Conservation (phyloP, 2,113 vertebrate genomes). For the Pseudolaguvia tuberculata region DNA sequence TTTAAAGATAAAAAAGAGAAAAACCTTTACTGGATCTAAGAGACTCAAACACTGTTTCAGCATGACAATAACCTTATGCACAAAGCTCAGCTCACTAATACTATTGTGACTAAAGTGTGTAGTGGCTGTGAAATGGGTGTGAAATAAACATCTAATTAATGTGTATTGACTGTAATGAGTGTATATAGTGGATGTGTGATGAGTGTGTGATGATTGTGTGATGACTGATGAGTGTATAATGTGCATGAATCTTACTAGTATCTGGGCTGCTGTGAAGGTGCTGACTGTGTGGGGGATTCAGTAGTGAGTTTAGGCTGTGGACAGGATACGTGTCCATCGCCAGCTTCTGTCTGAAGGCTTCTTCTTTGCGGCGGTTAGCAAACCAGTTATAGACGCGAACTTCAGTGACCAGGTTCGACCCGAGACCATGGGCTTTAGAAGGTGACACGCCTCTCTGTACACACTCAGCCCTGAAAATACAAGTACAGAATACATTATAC, state of each 20-base stretch:
- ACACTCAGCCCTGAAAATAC: slow-evolving; percentile 83
- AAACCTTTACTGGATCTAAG: background rate
- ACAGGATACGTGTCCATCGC: slow-evolving; percentile 89
- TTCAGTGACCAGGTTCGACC: slow-evolving; percentile 96
- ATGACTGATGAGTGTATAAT: too few species aligned
- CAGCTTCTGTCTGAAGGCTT: slow-evolving; percentile 95
- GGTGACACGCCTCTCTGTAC: slow-evolving; percentile 95
- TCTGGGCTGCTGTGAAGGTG: slow-evolving; percentile 84
- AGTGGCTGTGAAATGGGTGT: too few species aligned
- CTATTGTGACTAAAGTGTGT: too few species aligned
- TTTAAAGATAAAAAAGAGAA: background rate
- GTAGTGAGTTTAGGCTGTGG: slow-evolving; percentile 79
- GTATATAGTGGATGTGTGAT: too few species aligned
- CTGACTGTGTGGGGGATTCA: slow-evolving; percentile 81
- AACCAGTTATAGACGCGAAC: slow-evolving; percentile 99
- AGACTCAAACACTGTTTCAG: too few species aligned
- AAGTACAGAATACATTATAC: too few species aligned
- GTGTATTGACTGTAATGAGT: too few species aligned
- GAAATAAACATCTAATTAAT: too few species aligned
- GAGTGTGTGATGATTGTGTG: too few species aligned
- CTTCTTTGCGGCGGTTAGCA: slow-evolving; percentile 95
- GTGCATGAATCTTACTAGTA: slow-evolving; percentile 76
- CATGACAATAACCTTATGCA: too few species aligned
- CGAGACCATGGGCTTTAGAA: slow-evolving; percentile 95
- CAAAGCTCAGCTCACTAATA: too few species aligned